Evolutionary conservation across 2,113 vertebrate species (phyloP), one percentile per base, ranked within the genome.

Genomic region (Naja naja): DNA sequence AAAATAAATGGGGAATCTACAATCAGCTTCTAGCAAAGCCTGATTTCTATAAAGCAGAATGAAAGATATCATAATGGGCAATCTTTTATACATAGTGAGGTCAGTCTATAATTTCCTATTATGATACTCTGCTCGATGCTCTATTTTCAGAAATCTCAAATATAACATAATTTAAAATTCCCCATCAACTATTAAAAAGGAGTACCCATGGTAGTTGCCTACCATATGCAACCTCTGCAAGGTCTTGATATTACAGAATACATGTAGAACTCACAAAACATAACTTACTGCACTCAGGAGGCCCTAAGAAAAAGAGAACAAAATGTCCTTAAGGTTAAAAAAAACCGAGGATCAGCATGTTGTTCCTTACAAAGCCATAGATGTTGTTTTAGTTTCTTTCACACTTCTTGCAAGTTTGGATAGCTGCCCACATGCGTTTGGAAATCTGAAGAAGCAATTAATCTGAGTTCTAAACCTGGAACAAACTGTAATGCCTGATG

Each of bases 141-240:
- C 30, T 69, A 90, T 89, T 88, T 89, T 89, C 53, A 45, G 8
- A 90, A 91, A 94, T 52, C 39, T 87, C 43, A 94, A 89, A 91
- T 92, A 88, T 87, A 93, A 43, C 23, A 9, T 88, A 81, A 94
- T 89, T 93, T 89, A 91, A 94, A 43, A 25, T n/a, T 93, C 58
- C 69, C 85, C 52, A 53, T n/a, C 86, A 89, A 81, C 89, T 94
- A 58, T 5, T 90, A 88, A 64, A n/a, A 85, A n/a, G 52, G 5
- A 30, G 4, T 34, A 58, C 69, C 86, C 20, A 7, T 89, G 74
- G 64, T 34, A 91, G 34, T 93, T 93, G 3, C 64, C 53, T 49
- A 12, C 53, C 69, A 58, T 55, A 23, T 54, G 45, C 49, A 45
- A 52, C 23, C 34, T 89, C 87, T 74, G 58, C 34, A 74, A 89